phyloP scores from a whole-genome alignment of 2,888 invertebrate species.

The Noctua pronuba region DNA sequence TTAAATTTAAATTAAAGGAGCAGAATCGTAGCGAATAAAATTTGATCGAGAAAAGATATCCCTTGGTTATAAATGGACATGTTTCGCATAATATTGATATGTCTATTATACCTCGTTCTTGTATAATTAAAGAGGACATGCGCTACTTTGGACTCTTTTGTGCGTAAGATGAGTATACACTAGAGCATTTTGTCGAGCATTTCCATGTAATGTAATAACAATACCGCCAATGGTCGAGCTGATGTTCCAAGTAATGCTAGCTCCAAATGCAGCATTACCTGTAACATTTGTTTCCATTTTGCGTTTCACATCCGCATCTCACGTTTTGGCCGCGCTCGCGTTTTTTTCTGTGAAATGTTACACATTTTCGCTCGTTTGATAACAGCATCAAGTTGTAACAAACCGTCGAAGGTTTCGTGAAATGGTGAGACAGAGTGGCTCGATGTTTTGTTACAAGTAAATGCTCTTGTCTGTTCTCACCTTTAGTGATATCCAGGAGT shows the following conservation, averaged over 20 bases:
- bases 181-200: constrained; percentile 10
- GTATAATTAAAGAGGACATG: constrained; percentile 51
- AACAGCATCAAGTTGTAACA: not conserved
- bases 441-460: constrained; percentile 4
- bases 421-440: not conserved
- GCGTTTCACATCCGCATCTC: not conserved
- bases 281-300: not conserved
- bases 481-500: constrained; percentile 71
- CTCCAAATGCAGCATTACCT: not conserved
- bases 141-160: constrained; percentile 74
- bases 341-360: not conserved
- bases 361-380: constrained; percentile 1
- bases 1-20: constrained; percentile 16
- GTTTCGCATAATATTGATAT: constrained; percentile 37
- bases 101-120: constrained; percentile 45
- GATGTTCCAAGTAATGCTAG: not conserved
- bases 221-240: not conserved
- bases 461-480: not conserved
- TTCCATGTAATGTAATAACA: not conserved
- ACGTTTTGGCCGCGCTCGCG: not conserved
- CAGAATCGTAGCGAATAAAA: constrained; percentile 33
- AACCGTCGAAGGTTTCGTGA: not conserved
- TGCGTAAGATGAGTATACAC: constrained; percentile 73
- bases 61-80: constrained; percentile 46
- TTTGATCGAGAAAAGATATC: constrained; percentile 53